These are phyloP conservation scores for Umimayanthus chanpuru DNA, from an alignment of 92 coral and sea anemone genomes.

Conservation along the genomic window DNA sequence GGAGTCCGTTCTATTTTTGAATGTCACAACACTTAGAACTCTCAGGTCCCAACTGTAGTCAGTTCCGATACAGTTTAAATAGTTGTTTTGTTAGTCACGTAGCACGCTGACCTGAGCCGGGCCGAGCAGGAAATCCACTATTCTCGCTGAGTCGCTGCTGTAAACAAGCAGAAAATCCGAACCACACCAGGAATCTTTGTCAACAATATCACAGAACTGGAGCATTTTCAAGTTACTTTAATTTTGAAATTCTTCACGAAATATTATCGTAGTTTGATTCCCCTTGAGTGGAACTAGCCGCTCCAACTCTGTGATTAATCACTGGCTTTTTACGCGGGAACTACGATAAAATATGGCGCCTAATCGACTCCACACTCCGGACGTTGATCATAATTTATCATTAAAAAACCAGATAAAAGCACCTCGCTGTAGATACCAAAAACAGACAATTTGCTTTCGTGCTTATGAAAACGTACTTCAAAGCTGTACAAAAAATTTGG, in stretches of 20 bases:
- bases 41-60: background rate
- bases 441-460: background rate
- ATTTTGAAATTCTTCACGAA: background rate
- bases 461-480: background rate
- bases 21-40: background rate
- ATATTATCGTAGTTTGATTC: background rate
- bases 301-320: background rate
- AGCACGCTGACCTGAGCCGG: background rate
- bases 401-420: background rate
- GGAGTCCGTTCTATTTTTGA: slow-evolving; percentile 14
- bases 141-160: background rate
- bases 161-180: background rate
- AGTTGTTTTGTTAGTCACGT: slow-evolving; percentile 16
- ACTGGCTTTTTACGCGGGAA: background rate
- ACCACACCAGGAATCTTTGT: background rate
- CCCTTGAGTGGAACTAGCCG: background rate
- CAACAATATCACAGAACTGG: background rate
- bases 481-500: background rate
- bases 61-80: slow-evolving; percentile 19
- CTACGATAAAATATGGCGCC: slow-evolving; percentile 28
- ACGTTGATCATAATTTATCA: slow-evolving; percentile 13
- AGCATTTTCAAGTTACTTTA: slow-evolving; percentile 1
- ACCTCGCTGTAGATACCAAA: slow-evolving; percentile 7
- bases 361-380: slow-evolving; percentile 3
- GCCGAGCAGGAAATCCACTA: slow-evolving; percentile 11